Base-by-base conservation (phyloP, 2,113 vertebrate genomes). In the Cathartes aura region DNA sequence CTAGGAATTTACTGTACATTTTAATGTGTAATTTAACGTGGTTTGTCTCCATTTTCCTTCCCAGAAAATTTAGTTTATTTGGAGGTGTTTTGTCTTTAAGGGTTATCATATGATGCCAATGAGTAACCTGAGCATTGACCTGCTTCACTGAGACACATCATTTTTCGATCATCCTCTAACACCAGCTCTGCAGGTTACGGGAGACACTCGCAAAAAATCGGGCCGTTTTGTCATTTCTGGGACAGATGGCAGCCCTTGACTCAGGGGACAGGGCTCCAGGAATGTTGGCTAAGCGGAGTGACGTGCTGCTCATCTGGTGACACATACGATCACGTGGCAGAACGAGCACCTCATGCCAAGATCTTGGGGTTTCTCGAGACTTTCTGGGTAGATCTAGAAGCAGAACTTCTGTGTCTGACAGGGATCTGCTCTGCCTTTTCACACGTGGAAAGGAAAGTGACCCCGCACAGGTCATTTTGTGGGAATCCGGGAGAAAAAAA, bases 391-490 rank as follows among this genome's bases (percentile, higher is more conserved):
- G 38, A 21, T 30, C 6, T 29, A 32, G 64, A 24, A 68, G 30
- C 26, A 15, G 23, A 72, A 19, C 24, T 22, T 40, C 30, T 0
- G 0, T 6, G 6, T 62, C 78, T 38, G 52, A 19, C 15, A 47
- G 43, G 36, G 21, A 68, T 10, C 43, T 6, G n/a, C 55, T 32
- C 17, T 5, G 13, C 21, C 18, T 68, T 79, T 36, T 21, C 66
- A 48, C 17, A 9, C 0, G 0, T 26, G 55, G 48, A 36, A 36
- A 42, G 27, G 36, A 21, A 91, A 72, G 17, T 2, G 36, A 45
- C 9, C 16, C 43, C 21, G 12, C 15, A 0, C 1, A 0, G 38
- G 42, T 73, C 42, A 42, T 45, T 42, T 12, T 3, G 36, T 3
- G 9, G 43, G 43, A 30, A 76, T 22, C 15, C 2, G 5, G 6